These are phyloP conservation scores for Zosterops lateralis DNA, from an alignment of 2,113 vertebrate genomes.

Conservation along the genomic window DNA sequence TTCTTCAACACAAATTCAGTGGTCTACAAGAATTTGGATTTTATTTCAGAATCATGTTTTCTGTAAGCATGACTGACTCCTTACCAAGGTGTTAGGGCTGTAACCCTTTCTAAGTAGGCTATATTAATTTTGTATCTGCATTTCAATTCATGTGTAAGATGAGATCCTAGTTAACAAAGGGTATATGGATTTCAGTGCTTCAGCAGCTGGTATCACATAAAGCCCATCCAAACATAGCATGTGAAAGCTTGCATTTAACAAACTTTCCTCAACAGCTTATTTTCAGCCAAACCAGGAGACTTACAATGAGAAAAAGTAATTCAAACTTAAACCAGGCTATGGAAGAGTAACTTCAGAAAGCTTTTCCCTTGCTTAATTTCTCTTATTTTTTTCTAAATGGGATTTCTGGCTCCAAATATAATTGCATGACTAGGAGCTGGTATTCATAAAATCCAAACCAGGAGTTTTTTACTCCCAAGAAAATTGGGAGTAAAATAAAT, in stretches of 20 bases:
- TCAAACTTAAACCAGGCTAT: background rate
- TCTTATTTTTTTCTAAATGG: background rate
- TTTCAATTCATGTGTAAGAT: background rate
- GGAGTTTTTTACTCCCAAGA: background rate
- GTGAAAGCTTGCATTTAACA: background rate
- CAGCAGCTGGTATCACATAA: background rate
- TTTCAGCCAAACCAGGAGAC: background rate
- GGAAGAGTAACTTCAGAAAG: background rate
- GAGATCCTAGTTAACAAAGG: background rate
- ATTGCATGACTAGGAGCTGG: background rate
- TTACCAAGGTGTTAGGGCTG: background rate
- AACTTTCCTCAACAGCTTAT: background rate
- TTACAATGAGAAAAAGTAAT: background rate
- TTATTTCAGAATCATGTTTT: background rate
- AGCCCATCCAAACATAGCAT: background rate
- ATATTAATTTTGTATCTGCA: background rate
- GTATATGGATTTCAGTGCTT: background rate
- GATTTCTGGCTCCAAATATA: background rate
- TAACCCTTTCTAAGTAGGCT: background rate
- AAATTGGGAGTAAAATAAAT: too few species aligned
- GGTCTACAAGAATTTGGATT: background rate
- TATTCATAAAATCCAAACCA: background rate
- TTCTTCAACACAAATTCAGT: background rate
- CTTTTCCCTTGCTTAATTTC: background rate
- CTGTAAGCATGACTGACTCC: background rate